Evolutionary conservation across 2,797 vertebrate species (phyloP).

Genomic region (Paramormyrops hopkinsi): DNA sequence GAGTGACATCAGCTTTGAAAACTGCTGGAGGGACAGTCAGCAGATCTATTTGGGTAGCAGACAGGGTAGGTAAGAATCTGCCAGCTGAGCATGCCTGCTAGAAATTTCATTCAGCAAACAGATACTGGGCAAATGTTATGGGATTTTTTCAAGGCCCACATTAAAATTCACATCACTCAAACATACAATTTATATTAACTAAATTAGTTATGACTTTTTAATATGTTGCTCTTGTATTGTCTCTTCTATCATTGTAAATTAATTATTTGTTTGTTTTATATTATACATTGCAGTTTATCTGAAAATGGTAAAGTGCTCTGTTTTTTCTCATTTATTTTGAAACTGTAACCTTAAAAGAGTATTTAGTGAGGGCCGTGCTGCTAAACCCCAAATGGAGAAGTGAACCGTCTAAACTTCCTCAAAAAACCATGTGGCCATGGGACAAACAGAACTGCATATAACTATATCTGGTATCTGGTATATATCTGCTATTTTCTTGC

Average conservation of each 20-base stretch:
- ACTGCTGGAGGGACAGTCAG: neutral
- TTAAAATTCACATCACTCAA: neutral
- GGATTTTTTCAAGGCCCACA: neutral
- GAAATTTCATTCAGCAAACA: neutral
- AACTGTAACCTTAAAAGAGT: neutral
- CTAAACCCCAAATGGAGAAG: slow-evolving; percentile 43
- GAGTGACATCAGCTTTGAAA: neutral
- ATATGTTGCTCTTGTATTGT: neutral
- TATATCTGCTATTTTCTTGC: neutral
- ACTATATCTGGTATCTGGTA: neutral
- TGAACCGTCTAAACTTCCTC: slow-evolving; percentile 47
- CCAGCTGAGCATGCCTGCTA: neutral
- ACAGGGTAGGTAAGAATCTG: neutral
- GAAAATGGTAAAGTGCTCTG: neutral
- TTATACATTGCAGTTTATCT: neutral
- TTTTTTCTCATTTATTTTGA: neutral
- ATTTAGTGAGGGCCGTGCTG: neutral
- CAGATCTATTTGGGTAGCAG: neutral
- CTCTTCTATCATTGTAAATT: neutral
- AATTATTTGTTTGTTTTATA: neutral
- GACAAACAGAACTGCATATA: neutral
- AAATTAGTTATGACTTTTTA: neutral
- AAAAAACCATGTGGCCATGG: neutral
- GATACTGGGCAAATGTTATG: neutral
- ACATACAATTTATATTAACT: neutral